Base-by-base conservation (phyloP, 2,797 vertebrate species). In the Passerculus sandwichensis region DNA sequence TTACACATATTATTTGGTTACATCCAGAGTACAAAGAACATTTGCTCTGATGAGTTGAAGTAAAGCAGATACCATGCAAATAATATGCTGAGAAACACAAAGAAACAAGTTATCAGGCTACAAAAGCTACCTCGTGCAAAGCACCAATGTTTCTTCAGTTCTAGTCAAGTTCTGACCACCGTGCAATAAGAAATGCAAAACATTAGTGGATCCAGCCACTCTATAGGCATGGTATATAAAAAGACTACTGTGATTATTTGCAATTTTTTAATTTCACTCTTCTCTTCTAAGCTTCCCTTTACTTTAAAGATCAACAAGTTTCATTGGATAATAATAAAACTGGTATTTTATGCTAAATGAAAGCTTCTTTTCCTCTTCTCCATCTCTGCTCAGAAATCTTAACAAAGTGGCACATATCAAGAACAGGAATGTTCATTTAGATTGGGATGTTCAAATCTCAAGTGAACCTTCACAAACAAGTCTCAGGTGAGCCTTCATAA, bases 391-490 rank as follows among this genome's bases (percentile, higher is more conserved):
- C 85, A 76, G 78, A 94, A 96, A 85, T 56, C 61, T 78, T 82
- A 30, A 71, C 34, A 74, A 85, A 80, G 6, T 61, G 19, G 42
- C 70, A 59, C 16, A n/a, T 34, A 54, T 64, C 44, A 10, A 80
- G 65, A 93, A 27, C 50, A 57, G 38, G 54, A 62, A 82, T 62
- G 45, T 72, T 95, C 65, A 67, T 69, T 91, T 88, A 91, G 85
- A 87, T 89, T 86, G 53, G 16, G 32, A 25, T 76, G 23, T n/a
- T 96, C 56, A 94, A 94, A 78, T 91, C 93, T 95, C 96, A 88
- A 85, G 81, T 88, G 93, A 97, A 93, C 48, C n/a, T 83, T 89
- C 88, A 93, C 76, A 91, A 94, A 97, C 57, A 93, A 95, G 75
- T 85, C 44, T 20, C 77, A 75, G 27, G 26, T 69, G 85, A 96